These are phyloP conservation scores for Geopemphigus sp. DNA, from an alignment of 1,140 invertebrate genomes.

Conservation along the genomic window DNA sequence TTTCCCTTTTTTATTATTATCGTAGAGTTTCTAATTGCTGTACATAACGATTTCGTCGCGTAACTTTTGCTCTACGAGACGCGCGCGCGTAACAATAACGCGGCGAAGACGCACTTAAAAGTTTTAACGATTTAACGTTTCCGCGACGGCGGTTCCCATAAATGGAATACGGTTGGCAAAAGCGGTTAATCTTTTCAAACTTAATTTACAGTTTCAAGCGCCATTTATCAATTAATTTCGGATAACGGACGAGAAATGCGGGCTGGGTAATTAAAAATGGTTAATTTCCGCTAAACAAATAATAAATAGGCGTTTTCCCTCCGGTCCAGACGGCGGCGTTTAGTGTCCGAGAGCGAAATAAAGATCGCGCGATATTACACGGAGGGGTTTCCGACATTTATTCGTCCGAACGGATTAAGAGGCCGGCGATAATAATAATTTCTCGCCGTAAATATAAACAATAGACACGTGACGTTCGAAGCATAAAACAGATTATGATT, in stretches of 20 bases:
- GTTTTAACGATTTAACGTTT: slow-evolving; percentile 36
- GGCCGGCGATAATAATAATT: slow-evolving; percentile 7
- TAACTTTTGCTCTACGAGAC: not conserved
- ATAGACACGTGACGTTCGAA: slow-evolving; percentile 38
- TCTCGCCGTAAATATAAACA: slow-evolving; percentile 27
- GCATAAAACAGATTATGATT: slow-evolving; percentile 27
- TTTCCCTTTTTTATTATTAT: no score
- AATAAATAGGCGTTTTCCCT: slow-evolving; percentile 1
- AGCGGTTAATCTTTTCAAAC: slow-evolving; percentile 16
- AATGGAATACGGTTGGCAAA: not conserved
- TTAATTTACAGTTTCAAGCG: slow-evolving; percentile 28
- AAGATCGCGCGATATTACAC: not conserved
- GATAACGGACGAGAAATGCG: not conserved
- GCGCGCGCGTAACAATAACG: not conserved
- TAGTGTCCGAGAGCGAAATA: slow-evolving; percentile 6
- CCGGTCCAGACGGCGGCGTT: not conserved
- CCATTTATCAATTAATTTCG: not conserved
- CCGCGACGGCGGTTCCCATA: not conserved
- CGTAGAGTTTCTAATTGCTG: slow-evolving; percentile 23
- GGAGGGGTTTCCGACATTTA: slow-evolving; percentile 10
- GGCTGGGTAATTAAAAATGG: slow-evolving; percentile 19
- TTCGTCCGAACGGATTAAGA: not conserved
- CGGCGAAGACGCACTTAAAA: slow-evolving; percentile 28
- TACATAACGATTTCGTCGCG: not conserved
- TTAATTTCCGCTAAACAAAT: not conserved